Evolutionary conservation across 2,888 invertebrate species (phyloP), one percentile per base, ranked within the genome.

Genomic region (Latheticus oryzae): DNA sequence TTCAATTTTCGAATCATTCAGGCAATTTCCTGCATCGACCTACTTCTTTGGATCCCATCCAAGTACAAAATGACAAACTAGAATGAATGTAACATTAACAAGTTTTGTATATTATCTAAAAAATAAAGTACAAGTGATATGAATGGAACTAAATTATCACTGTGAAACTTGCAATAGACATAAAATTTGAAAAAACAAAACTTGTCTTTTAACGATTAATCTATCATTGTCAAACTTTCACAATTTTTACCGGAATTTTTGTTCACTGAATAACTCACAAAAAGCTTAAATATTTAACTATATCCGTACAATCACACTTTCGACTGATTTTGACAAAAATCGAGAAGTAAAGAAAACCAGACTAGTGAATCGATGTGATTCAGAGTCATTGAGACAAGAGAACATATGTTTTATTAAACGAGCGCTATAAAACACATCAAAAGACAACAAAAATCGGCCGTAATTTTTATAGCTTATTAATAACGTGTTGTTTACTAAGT

Each of bases 401-500:
- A 45, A 21, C 45, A 45, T 21, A 32, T 45, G 45, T 45, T 45
- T 45, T 45, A 45, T 32, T 32, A 32, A 45, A 32, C 32, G 45
- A 45, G 30, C 38, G 38, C 38, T 16, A 40, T 40, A 40, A 40
- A 40, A 40, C 38, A 40, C 38, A 45, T 45, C 45, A 45, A 45
- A 45, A 45, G 32, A 45, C 45, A 32, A 45, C 45, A 45, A 45
- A 45, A 45, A 45, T 45, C 45, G 30, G 19, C 32, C n/a, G 19
- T 30, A 30, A 50, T 50, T 50, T 50, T 50, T 51, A 51, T 30
- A 7, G 38, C 51, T 38, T 50, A 50, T 50, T 50, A 50, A 50
- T 50, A 50, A 38, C 50, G 38, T 30, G 51, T 51, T 38, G 51
- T 51, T 51, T 38, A 38, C 51, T 17, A 30, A 38, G 37, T 16